Conservation (phyloP, 1,140 invertebrate species). For the Pollicipes pollicipes region DNA sequence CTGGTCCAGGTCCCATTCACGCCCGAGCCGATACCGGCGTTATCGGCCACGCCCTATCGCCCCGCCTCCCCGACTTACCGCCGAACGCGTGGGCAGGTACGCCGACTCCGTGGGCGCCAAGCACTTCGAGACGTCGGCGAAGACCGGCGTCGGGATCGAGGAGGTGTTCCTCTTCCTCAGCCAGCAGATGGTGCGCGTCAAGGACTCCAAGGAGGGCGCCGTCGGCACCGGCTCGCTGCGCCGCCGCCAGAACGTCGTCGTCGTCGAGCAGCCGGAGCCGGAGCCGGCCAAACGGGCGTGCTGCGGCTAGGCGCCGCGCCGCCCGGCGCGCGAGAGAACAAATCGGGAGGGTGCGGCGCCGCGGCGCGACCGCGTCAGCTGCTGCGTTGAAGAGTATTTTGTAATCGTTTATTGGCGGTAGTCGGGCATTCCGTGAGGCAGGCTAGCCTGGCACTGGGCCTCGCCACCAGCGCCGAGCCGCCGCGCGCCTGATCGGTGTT, state of each 20-base stretch:
- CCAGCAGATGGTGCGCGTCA: conserved; percentile 41
- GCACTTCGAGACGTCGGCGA: conserved; percentile 89
- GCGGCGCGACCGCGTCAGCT: too few relatives aligned
- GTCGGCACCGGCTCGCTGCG: background rate
- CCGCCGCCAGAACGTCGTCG: conserved; percentile 35
- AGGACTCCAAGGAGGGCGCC: conserved; percentile 12
- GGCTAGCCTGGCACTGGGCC: too few relatives aligned
- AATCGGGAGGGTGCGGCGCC: too few relatives aligned
- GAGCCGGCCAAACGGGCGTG: conserved; percentile 22
- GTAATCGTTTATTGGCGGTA: conserved; percentile 1
- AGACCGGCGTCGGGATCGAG: conserved; percentile 78
- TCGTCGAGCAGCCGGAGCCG: conserved; percentile 39
- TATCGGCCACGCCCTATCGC: too few relatives aligned
- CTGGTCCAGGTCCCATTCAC: too few relatives aligned
- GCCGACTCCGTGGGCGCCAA: conserved; percentile 78
- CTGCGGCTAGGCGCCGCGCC: conserved; percentile 21
- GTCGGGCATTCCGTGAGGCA: background rate
- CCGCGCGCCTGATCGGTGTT: too few relatives aligned
- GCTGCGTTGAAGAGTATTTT: background rate
- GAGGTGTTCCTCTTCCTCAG: conserved; percentile 80
- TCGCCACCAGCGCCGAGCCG: too few relatives aligned
- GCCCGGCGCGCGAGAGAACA: too few relatives aligned
- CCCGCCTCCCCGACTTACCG: too few relatives aligned
- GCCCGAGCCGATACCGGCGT: too few relatives aligned
- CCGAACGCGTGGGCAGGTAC: conserved; percentile 46